phyloP scores from a whole-genome alignment of 2,888 invertebrate genomes.

The Sesia bembeciformis region DNA sequence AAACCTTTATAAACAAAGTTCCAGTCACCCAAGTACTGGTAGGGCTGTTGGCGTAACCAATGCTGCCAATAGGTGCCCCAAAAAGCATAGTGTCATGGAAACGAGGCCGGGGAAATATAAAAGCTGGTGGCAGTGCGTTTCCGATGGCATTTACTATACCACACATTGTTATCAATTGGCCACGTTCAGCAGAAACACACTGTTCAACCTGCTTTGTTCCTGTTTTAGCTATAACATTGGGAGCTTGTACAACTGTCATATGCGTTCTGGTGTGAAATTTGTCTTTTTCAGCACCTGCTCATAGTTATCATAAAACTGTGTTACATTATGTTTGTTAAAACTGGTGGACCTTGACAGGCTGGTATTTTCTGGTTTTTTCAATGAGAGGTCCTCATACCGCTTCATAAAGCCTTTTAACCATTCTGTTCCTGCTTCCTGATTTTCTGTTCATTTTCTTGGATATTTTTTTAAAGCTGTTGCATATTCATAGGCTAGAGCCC shows the following conservation, averaged over 20 bases:
- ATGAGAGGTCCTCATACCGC: conserved; percentile 3
- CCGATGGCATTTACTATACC: conserved; percentile 16
- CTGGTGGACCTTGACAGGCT: conserved; percentile 10
- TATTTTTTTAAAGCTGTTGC: background rate
- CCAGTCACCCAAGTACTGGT: conserved; percentile 23
- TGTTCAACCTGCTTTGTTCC: conserved; percentile 9
- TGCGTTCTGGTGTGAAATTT: conserved; percentile 2
- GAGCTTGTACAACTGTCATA: conserved; percentile 16
- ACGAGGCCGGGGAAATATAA: conserved; percentile 10
- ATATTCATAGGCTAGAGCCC: background rate
- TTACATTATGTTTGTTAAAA: conserved; percentile 7
- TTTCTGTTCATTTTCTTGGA: background rate
- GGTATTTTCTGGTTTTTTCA: conserved; percentile 9
- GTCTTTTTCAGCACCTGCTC: background rate
- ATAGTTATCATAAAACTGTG: background rate
- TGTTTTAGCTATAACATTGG: conserved; percentile 13
- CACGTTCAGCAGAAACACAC: conserved; percentile 14
- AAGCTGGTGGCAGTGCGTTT: conserved; percentile 19
- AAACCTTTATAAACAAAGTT: conserved; percentile 19
- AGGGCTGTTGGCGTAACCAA: conserved; percentile 19
- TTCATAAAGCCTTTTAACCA: conserved; percentile 10
- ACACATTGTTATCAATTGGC: conserved; percentile 15
- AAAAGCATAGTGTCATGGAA: conserved; percentile 14
- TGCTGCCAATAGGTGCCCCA: conserved; percentile 12
- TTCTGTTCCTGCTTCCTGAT: conserved; percentile 4